Percentiles rank a stretch among this genome's conserved stretches.
phyloP scores from a whole-genome alignment of 1,140 invertebrate species.

The Caenorhabditis inopinata region DNA sequence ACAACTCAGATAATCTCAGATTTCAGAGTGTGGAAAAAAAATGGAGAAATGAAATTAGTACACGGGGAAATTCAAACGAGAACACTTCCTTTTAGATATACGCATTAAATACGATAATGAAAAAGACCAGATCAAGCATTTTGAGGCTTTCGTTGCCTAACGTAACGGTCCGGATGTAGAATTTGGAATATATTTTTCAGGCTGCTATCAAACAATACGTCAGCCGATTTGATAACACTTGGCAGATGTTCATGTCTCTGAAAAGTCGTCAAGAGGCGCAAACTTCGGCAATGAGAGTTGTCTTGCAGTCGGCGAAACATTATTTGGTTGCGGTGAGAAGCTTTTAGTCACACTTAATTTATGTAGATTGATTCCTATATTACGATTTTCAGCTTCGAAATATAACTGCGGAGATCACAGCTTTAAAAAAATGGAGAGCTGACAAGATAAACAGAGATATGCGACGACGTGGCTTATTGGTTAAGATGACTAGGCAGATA shows the following conservation, averaged over 20 bases:
- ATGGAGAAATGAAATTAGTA: no score
- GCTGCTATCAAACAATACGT: not conserved
- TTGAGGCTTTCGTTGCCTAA: no score
- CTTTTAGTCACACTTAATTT: not conserved
- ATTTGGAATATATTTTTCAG: not conserved
- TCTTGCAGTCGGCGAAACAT: not conserved
- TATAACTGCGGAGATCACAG: slow-evolving; percentile 2
- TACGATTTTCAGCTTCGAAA: slow-evolving; percentile 25
- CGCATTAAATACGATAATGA: no score
- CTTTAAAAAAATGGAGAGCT: slow-evolving; percentile 1
- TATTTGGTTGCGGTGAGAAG: not conserved
- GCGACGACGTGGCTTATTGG: not conserved
- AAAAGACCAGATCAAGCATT: no score
- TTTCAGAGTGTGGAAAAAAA: not conserved
- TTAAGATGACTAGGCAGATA: slow-evolving; percentile 4
- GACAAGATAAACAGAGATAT: not conserved
- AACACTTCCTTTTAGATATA: no score
- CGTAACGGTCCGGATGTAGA: no score
- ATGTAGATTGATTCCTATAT: not conserved
- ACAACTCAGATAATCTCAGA: not conserved
- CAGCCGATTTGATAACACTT: not conserved
- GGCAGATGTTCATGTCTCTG: not conserved
- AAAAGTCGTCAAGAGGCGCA: not conserved
- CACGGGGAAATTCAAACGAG: no score
- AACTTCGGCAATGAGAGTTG: not conserved